Evolutionary conservation across 2,888 invertebrate genomes (phyloP).

Genomic region (Invenusta paracnida): DNA sequence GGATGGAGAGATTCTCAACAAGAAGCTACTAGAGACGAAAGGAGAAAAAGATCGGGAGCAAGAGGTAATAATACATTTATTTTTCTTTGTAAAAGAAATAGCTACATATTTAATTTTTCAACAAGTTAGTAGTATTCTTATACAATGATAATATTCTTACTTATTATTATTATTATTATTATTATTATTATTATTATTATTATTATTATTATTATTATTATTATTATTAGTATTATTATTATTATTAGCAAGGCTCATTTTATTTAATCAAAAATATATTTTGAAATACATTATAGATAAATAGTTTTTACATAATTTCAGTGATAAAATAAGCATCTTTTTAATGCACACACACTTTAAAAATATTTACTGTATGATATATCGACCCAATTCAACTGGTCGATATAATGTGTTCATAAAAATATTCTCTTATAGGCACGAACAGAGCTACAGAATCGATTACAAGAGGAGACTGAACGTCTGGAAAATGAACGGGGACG

Average conservation of each 20-base stretch:
- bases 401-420: too few species aligned
- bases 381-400: too few species aligned
- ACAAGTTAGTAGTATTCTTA: background rate
- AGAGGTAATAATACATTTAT: background rate
- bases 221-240: background rate
- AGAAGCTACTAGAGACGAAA: background rate
- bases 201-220: background rate
- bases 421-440: background rate
- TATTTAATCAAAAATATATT: too few species aligned
- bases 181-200: background rate
- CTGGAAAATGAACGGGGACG: background rate
- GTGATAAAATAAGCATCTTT: too few species aligned
- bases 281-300: too few species aligned
- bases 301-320: too few species aligned
- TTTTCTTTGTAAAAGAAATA: background rate
- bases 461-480: background rate
- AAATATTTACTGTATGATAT: too few species aligned
- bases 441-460: background rate
- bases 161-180: background rate
- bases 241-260: background rate
- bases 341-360: too few species aligned
- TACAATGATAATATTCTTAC: background rate
- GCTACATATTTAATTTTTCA: background rate
- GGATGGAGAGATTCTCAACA: background rate
- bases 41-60: constrained; percentile 4